Percentiles rank a stretch among this genome's conserved stretches.
Evolutionary conservation across 2,797 vertebrate species (phyloP).

Genomic region (Hoplostethus atlanticus): DNA sequence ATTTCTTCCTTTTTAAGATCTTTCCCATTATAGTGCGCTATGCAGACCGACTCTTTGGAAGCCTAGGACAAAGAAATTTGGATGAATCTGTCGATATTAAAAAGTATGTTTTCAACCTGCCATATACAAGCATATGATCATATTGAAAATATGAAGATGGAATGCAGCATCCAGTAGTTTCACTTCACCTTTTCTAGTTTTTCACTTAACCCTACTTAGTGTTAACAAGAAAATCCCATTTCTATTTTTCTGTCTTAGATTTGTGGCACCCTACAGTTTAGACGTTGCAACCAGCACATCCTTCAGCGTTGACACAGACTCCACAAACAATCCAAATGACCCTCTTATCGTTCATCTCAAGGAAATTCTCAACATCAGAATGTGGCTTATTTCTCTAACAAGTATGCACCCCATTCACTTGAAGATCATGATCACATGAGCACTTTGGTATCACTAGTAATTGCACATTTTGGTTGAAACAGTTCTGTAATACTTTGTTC

Average conservation of each 20-base stretch:
- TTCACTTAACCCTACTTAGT: neutral
- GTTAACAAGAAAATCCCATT: no score
- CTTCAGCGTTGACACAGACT: constrained; percentile 86
- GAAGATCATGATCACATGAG: neutral
- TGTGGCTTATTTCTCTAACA: constrained; percentile 50
- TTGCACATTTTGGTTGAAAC: neutral
- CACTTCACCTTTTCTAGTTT: no score
- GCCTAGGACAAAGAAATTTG: constrained; percentile 75
- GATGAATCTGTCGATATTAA: constrained; percentile 78
- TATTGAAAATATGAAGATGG: no score
- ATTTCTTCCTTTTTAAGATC: constrained; percentile 73
- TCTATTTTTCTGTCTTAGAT: constrained; percentile 64
- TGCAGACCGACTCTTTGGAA: constrained; percentile 82
- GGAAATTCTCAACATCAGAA: constrained; percentile 79
- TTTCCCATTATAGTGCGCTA: constrained; percentile 86
- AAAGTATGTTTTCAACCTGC: constrained; percentile 80
- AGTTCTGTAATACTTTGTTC: neutral
- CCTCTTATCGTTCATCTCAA: constrained; percentile 80
- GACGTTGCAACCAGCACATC: constrained; percentile 87
- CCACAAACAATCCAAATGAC: constrained; percentile 86
- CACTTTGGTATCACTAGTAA: neutral
- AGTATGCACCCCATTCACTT: constrained; percentile 57
- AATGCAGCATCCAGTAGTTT: no score
- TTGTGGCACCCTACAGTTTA: constrained; percentile 86
- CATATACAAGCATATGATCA: neutral